A percentile compares a stretch with the other conserved stretches of the same genome.
phyloP scores from a whole-genome alignment of 2,888 invertebrate species.

The Chrysomela aeneicollis region DNA sequence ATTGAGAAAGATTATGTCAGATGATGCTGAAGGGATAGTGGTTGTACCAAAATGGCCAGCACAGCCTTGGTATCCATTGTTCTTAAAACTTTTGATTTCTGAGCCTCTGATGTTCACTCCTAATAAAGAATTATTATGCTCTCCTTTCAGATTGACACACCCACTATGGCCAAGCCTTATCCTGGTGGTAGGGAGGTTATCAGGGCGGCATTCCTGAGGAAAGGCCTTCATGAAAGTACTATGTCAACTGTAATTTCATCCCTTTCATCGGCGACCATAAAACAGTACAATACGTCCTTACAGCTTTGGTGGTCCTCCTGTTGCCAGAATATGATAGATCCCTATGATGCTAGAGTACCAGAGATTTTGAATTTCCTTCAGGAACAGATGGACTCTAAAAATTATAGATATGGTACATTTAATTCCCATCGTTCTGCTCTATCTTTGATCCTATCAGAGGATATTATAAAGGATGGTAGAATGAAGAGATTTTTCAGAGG shows the following conservation, averaged over 20 bases:
- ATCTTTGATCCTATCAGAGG: constrained; percentile 30
- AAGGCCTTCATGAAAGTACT: not conserved
- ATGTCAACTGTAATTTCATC: constrained; percentile 27
- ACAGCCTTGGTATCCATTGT: constrained; percentile 19
- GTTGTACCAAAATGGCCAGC: constrained; percentile 24
- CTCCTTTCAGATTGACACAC: constrained; percentile 16
- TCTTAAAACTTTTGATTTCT: constrained; percentile 4
- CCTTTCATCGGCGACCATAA: not conserved
- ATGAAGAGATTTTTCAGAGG: constrained; percentile 43
- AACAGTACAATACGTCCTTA: constrained; percentile 1
- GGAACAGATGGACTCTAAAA: constrained; percentile 5
- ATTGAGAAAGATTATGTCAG: constrained; percentile 20
- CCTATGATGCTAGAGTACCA: not conserved
- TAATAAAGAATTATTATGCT: constrained; percentile 5
- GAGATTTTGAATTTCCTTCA: constrained; percentile 9
- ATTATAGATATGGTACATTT: constrained; percentile 35
- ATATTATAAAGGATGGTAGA: constrained; percentile 19
- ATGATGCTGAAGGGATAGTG: constrained; percentile 21
- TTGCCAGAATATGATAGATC: not conserved
- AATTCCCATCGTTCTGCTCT: constrained; percentile 41
- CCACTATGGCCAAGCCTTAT: constrained; percentile 14
- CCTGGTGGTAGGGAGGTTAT: constrained; percentile 44
- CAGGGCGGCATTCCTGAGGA: constrained; percentile 34
- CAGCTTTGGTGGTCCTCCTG: not conserved
- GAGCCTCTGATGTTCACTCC: constrained; percentile 4